Percentiles rank a stretch among this genome's conserved stretches.
Evolutionary conservation across 2,888 invertebrate genomes (phyloP).

Genomic region (Protonemura montana): DNA sequence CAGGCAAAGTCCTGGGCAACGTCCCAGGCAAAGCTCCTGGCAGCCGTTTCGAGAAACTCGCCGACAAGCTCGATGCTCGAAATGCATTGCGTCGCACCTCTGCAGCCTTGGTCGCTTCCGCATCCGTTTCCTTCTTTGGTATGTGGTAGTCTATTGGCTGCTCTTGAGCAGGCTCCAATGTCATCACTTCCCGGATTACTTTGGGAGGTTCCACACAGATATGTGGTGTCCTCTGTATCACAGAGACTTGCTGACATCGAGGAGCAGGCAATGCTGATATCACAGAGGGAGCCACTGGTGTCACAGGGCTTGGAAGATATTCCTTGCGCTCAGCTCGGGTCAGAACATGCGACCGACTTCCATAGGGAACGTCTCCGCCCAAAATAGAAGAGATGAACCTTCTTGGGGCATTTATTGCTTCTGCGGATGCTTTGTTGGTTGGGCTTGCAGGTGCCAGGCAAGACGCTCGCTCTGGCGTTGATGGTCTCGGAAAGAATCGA

Average conservation of each 20-base stretch:
- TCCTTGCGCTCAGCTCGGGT: constrained; percentile 84
- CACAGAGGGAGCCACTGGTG: constrained; percentile 45
- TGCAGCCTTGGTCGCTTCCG: constrained; percentile 41
- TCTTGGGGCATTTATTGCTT: constrained; percentile 61
- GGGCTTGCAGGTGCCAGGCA: constrained; percentile 44
- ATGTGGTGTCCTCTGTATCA: constrained; percentile 81
- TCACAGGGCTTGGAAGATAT: constrained; percentile 64
- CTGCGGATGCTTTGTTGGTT: constrained; percentile 44
- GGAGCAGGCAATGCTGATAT: constrained; percentile 55
- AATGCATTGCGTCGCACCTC: constrained; percentile 28
- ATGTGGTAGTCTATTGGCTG: constrained; percentile 90
- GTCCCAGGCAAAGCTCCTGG: constrained; percentile 50
- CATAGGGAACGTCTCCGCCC: constrained; percentile 82
- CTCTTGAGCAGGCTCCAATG: constrained; percentile 76
- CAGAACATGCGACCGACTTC: constrained; percentile 67
- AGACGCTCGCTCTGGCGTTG: constrained; percentile 44
- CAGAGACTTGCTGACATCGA: constrained; percentile 67
- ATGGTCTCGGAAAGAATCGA: constrained; percentile 40
- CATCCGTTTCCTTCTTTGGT: constrained; percentile 68
- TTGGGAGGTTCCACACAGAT: constrained; percentile 53
- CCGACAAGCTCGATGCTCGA: constrained; percentile 53
- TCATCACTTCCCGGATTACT: constrained; percentile 56
- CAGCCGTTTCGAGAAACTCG: constrained; percentile 52
- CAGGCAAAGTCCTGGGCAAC: background rate
- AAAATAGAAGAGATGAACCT: constrained; percentile 82